Conservation (phyloP, 2,113 vertebrate genomes). For the Oxyura jamaicensis region DNA sequence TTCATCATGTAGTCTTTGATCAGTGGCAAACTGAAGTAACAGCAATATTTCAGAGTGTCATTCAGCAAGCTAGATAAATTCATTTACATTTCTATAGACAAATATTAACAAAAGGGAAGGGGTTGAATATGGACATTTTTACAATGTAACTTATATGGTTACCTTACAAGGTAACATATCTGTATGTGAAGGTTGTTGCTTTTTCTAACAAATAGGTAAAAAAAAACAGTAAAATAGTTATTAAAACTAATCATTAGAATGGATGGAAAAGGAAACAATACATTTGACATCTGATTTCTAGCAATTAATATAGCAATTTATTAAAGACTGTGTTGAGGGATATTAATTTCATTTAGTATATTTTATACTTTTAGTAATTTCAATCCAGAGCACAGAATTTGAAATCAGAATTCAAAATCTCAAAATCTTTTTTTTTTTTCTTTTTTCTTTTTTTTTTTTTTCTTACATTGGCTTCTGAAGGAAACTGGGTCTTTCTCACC, state of each 20-base stretch:
- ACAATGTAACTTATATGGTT: not conserved
- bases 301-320: not conserved
- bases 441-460: not conserved
- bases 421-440: too few relatives aligned
- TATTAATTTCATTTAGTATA: not conserved
- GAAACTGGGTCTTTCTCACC: not conserved
- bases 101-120: not conserved
- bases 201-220: not conserved
- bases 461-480: not conserved
- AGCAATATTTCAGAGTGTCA: not conserved
- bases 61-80: slow-evolving; percentile 5
- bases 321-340: not conserved
- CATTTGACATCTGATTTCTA: not conserved
- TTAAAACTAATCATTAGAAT: not conserved
- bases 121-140: not conserved
- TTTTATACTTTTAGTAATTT: not conserved
- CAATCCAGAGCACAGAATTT: not conserved
- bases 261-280: not conserved
- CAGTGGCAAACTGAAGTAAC: not conserved
- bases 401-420: not conserved
- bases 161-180: not conserved
- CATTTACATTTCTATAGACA: slow-evolving; percentile 1
- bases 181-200: not conserved
- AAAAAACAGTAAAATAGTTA: not conserved
- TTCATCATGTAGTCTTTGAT: slow-evolving; percentile 27